These are phyloP conservation scores for Antidorcas marsupialis DNA, from an alignment of 2,113 vertebrate genomes.

Conservation along the genomic window DNA sequence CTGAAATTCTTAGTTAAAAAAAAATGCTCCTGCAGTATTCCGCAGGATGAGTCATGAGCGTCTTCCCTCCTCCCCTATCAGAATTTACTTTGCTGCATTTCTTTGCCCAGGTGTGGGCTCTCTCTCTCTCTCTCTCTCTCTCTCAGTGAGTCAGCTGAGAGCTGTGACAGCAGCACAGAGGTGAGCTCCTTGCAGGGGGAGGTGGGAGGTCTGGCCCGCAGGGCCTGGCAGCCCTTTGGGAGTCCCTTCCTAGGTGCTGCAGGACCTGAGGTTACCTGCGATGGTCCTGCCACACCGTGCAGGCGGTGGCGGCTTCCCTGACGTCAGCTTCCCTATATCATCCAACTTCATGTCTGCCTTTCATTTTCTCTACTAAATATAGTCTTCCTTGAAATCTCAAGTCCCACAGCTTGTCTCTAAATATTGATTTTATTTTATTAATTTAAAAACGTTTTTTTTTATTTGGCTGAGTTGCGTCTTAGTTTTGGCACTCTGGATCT, in stretches of 20 bases:
- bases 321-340: not conserved
- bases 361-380: not conserved
- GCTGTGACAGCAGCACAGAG: not conserved
- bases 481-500: not conserved
- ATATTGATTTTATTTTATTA: not conserved
- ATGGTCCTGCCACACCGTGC: not conserved
- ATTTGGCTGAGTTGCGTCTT: not conserved
- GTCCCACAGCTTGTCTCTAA: not conserved
- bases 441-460: not conserved
- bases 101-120: not conserved
- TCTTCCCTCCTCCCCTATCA: not conserved
- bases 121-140: not conserved
- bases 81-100: not conserved
- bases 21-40: not conserved
- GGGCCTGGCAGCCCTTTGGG: not conserved
- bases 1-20: not conserved
- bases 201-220: not conserved
- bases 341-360: not conserved
- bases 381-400: not conserved
- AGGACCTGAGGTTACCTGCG: not conserved
- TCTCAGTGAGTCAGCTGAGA: not conserved
- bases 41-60: not conserved
- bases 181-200: not conserved
- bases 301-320: not conserved
- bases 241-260: not conserved